Evolutionary conservation across 2,888 invertebrate genomes (phyloP).

Genomic region (Drosophila flavopinicola): DNA sequence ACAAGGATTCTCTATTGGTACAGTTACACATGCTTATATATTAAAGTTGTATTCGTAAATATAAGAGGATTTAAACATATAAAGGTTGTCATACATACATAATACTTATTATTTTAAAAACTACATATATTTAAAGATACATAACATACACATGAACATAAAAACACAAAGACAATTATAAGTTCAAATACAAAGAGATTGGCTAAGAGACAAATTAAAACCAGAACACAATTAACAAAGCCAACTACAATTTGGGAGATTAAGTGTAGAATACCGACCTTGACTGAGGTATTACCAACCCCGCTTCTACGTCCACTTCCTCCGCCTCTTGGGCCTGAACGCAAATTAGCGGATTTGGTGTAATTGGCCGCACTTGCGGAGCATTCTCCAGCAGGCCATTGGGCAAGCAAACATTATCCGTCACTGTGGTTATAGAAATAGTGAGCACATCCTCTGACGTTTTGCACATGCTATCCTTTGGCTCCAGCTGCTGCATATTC

Average conservation of each 20-base stretch:
- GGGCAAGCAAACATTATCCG: conserved; percentile 83
- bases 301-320: conserved; percentile 65
- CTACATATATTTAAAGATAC: conserved; percentile 14
- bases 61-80: conserved; percentile 34
- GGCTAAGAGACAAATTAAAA: conserved; percentile 52
- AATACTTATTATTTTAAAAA: conserved; percentile 38
- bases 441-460: conserved; percentile 82
- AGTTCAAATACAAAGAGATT: conserved; percentile 31
- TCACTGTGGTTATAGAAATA: conserved; percentile 84
- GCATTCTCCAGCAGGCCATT: conserved; percentile 83
- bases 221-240: conserved; percentile 33
- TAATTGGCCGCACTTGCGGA: conserved; percentile 81
- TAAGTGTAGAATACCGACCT: conserved; percentile 83
- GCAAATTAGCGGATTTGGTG: conserved; percentile 87
- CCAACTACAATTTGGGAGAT: conserved; percentile 27
- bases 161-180: conserved; percentile 44
- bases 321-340: conserved; percentile 71
- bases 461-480: conserved; percentile 85
- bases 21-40: conserved; percentile 38
- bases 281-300: conserved; percentile 82
- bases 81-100: conserved; percentile 8
- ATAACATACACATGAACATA: conserved; percentile 17
- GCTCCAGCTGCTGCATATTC: conserved; percentile 81
- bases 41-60: conserved; percentile 26
- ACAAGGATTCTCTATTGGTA: conserved; percentile 39